Evolutionary conservation across 2,888 invertebrate genomes (phyloP).

Genomic region (Galerucella calmariensis): DNA sequence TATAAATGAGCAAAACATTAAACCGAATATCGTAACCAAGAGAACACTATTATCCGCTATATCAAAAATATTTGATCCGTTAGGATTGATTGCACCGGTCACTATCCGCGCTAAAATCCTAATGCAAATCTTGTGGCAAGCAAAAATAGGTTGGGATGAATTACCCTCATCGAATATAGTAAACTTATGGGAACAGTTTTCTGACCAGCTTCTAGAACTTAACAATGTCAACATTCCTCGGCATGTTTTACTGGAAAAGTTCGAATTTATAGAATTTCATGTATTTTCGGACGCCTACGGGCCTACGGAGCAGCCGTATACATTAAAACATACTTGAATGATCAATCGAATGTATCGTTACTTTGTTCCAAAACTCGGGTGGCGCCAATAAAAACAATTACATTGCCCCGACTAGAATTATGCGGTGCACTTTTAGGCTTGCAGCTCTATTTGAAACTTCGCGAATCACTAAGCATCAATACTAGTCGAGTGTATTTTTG

Average conservation of each 20-base stretch:
- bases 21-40: no score
- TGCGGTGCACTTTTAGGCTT: slow-evolving; percentile 4
- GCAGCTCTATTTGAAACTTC: no score
- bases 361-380: slow-evolving; percentile 9
- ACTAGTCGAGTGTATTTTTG: no score
- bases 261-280: background rate
- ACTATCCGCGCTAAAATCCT: no score
- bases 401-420: slow-evolving; percentile 4
- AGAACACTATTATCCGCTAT: no score
- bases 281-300: background rate
- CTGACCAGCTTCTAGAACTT: background rate
- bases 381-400: slow-evolving; percentile 4
- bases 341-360: background rate
- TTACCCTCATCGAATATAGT: background rate
- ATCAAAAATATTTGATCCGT: no score
- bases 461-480: no score
- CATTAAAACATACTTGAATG: background rate
- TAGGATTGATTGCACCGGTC: no score
- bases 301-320: slow-evolving; percentile 15
- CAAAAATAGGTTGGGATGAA: background rate
- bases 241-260: no score
- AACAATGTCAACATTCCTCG: no score
- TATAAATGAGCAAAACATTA: no score
- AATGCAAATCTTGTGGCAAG: no score
- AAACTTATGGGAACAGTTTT: background rate